Conservation (phyloP, 2,797 vertebrate species). For the Clarias pachynema region DNA sequence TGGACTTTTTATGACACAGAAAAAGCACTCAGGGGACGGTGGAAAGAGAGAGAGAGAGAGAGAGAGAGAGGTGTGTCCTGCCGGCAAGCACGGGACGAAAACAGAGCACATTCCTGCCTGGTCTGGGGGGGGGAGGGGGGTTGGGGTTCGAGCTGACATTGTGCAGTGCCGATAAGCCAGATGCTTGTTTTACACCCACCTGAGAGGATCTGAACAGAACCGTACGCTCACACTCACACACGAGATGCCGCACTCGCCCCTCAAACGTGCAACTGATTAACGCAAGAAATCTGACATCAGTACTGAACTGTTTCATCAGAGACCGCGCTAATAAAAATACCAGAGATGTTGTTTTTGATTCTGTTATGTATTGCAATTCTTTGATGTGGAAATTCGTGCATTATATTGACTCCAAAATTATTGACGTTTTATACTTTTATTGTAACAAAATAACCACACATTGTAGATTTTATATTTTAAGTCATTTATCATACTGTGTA, state of each 20-base stretch:
- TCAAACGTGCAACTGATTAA: background rate
- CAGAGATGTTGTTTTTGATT: too few species aligned
- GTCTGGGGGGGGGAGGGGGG: conserved; percentile 43
- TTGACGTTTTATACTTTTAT: too few species aligned
- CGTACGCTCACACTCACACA: background rate
- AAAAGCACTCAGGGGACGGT: conserved; percentile 54
- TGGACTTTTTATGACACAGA: conserved; percentile 67
- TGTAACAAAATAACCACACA: too few species aligned
- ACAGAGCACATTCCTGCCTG: conserved; percentile 49
- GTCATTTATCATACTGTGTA: too few species aligned
- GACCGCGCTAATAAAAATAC: background rate
- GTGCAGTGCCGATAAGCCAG: conserved; percentile 40
- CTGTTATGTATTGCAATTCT: too few species aligned
- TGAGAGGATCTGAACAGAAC: conserved; percentile 42
- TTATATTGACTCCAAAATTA: too few species aligned
- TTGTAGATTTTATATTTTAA: too few species aligned
- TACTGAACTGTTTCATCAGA: conserved; percentile 2
- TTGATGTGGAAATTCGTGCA: too few species aligned
- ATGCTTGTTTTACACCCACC: conserved; percentile 45
- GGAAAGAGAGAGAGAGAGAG: conserved; percentile 31
- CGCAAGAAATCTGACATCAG: background rate
- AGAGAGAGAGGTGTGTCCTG: conserved; percentile 39
- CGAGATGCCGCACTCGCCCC: background rate
- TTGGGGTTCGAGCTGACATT: conserved; percentile 49
- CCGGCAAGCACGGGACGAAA: conserved; percentile 39